Percentiles rank a stretch among this genome's conserved stretches.
Evolutionary conservation across 2,113 vertebrate species (phyloP).

Genomic region (Chaetorhynchus papuensis): DNA sequence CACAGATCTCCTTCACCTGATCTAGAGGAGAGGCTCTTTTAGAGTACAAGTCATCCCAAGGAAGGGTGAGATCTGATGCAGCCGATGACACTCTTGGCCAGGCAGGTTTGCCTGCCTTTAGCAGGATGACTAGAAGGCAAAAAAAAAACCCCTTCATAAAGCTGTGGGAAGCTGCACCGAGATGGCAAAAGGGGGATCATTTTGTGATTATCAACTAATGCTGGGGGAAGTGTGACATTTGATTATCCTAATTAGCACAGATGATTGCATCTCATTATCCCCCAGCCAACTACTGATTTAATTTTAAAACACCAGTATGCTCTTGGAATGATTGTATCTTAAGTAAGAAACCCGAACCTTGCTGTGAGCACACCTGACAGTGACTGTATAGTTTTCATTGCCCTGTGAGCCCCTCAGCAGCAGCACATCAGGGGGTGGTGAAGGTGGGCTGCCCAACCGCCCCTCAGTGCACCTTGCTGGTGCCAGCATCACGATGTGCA

Average conservation of each 20-base stretch:
- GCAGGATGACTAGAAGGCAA: neutral
- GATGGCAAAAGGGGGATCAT: neutral
- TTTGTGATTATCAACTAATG: neutral
- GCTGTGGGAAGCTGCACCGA: neutral
- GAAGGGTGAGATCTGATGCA: neutral
- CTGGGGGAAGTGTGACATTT: neutral
- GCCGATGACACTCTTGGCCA: neutral
- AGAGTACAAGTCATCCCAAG: neutral
- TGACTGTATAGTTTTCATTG: neutral
- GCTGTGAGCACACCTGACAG: neutral
- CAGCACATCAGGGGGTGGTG: neutral
- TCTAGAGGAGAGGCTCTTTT: neutral
- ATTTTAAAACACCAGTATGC: neutral
- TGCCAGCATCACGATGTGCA: neutral
- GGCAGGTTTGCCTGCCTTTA: neutral
- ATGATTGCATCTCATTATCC: neutral
- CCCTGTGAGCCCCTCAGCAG: neutral
- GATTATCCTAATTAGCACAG: slow-evolving; percentile 16
- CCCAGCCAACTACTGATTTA: neutral
- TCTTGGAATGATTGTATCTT: neutral
- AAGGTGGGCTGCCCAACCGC: neutral
- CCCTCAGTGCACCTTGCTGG: neutral
- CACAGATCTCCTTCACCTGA: neutral
- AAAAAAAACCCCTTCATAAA: neutral
- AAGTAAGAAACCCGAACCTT: neutral